These are phyloP conservation scores for Deroplatys truncata DNA, from an alignment of 2,888 invertebrate species.

Conservation along the genomic window DNA sequence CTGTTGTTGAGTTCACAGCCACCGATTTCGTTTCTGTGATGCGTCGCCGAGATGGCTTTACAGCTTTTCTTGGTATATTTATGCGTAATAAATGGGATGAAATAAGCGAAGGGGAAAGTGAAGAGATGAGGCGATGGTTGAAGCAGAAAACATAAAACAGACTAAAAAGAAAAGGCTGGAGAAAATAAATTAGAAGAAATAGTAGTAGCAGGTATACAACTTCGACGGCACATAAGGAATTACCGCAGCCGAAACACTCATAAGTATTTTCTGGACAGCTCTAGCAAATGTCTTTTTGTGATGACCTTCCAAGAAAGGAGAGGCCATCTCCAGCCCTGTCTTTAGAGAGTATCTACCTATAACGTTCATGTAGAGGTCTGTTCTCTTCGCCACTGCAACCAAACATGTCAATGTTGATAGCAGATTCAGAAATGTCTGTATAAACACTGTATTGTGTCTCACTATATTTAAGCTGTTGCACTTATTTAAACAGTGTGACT, in stretches of 20 bases:
- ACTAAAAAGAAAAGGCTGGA: neutral
- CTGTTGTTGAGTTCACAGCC: too few species aligned
- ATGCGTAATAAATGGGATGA: neutral
- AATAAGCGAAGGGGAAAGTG: neutral
- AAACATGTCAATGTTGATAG: too few species aligned
- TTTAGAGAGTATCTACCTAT: neutral
- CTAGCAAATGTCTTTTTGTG: neutral
- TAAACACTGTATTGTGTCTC: too few species aligned
- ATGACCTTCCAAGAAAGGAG: neutral
- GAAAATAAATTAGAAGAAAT: neutral
- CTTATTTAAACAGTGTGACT: too few species aligned
- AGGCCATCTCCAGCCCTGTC: neutral
- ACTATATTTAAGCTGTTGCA: too few species aligned
- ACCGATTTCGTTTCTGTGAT: neutral
- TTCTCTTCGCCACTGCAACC: too few species aligned
- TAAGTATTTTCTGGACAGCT: neutral
- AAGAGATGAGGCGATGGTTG: neutral
- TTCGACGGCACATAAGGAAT: neutral
- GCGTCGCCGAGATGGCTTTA: neutral
- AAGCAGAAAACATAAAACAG: neutral
- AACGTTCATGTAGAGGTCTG: too few species aligned
- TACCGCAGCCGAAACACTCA: neutral
- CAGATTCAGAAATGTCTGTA: too few species aligned
- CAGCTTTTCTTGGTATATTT: neutral
- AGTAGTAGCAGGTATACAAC: neutral